phyloP scores from a whole-genome alignment of 2,113 vertebrate genomes.

The Menidia beryllina region DNA sequence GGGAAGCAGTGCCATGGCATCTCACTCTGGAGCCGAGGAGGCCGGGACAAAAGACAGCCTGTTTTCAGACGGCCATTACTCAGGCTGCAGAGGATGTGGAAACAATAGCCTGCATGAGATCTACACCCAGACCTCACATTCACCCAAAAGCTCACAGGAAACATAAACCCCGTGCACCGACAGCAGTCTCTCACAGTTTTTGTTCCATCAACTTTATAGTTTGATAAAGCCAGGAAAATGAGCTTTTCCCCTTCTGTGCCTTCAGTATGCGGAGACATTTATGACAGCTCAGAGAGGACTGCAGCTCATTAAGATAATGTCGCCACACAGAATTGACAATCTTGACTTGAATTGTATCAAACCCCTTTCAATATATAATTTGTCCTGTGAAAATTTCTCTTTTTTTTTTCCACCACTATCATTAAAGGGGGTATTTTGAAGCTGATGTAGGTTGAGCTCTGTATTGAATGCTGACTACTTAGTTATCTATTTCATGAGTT shows the following conservation, averaged over 20 bases:
- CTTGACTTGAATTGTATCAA: slow-evolving; percentile 22
- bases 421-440: too few species aligned
- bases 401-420: too few species aligned
- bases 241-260: slow-evolving; percentile 34
- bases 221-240: slow-evolving; percentile 57
- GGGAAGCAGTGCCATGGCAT: slow-evolving; percentile 75
- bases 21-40: slow-evolving; percentile 72
- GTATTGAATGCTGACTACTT: too few species aligned
- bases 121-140: slow-evolving; percentile 76
- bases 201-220: slow-evolving; percentile 66
- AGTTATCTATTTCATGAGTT: too few species aligned
- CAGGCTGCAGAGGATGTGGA: slow-evolving; percentile 80
- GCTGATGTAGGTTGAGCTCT: too few species aligned
- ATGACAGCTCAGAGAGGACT: slow-evolving; percentile 39
- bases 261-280: slow-evolving; percentile 43
- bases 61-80: slow-evolving; percentile 81
- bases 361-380: background rate
- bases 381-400: background rate
- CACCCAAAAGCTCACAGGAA: slow-evolving; percentile 74
- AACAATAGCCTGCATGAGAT: slow-evolving; percentile 79
- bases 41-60: slow-evolving; percentile 77
- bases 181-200: slow-evolving; percentile 74
- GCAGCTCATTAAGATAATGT: slow-evolving; percentile 37
- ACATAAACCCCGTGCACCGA: slow-evolving; percentile 69
- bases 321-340: slow-evolving; percentile 13